Evolutionary conservation across 2,797 vertebrate species (phyloP), one percentile per base, ranked within the genome.

Genomic region (Enteromius argenteus): DNA sequence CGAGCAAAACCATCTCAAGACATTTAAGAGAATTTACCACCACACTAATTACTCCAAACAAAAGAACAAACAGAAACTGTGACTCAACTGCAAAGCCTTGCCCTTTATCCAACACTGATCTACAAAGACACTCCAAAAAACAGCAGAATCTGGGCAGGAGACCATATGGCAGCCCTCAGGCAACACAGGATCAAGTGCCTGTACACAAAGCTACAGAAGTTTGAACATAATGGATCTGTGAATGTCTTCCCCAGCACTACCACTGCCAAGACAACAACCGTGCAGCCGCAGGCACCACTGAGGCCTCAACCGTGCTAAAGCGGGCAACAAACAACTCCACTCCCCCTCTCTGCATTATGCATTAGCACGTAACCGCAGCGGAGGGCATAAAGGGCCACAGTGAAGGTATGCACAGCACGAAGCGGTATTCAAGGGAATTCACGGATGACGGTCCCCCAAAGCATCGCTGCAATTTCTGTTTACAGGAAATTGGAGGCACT

Each of bases 161-260:
- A 71, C 75, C 83, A 79, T 72, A 84, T 79, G 83, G 67, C 83
- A 84, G 51, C 53, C 75, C 75, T 79, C 37, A 49, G 75, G 83
- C 66, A 72, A 69, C 53, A 37, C 37, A 49, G 42, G 67, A 84
- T 72, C 75, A 64, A 79, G 53, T 84, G 82, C 66, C 82, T 71
- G 82, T 15, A 49, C 64, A 69, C 74, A 58, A 35, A 21, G 17
- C 51, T 68, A 23, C 19, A 77, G 76, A 64, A 49, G 76, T 39
- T 83, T 39, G 37, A 84, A 49, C 82, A 79, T 67, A 84, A 72
- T 27, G 21, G 67, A 51, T 62, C 53, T 0, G 83, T 71, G 9
- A 68, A 83, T 10, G 32, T 67, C 71, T 56, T 76, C 23, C 35
- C 23, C 13, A 21, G 35, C 35, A 19, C 44, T 51, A 39, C 3